Evolutionary conservation across 2,113 vertebrate species (phyloP).

Genomic region (Perca flavescens): DNA sequence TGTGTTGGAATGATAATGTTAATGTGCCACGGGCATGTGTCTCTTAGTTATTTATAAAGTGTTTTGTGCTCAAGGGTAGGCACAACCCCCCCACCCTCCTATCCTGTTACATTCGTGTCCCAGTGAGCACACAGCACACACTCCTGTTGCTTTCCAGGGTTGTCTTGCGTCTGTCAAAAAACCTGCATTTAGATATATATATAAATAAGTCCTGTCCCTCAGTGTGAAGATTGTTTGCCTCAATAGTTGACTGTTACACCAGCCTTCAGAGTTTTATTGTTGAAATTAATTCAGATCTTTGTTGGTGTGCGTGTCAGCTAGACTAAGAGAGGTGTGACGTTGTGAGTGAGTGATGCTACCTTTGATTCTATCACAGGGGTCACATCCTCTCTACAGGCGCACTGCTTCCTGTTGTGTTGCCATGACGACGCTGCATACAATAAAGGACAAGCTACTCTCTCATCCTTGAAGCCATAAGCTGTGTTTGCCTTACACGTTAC

Average conservation of each 20-base stretch:
- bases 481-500: conserved; percentile 42
- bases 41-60: conserved; percentile 84
- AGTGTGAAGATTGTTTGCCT: not conserved
- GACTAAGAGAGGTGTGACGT: not conserved
- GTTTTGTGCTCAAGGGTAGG: conserved; percentile 81
- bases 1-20: conserved; percentile 77
- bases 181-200: not conserved
- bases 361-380: conserved; percentile 48
- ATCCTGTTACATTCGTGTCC: conserved; percentile 68
- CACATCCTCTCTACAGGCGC: conserved; percentile 45
- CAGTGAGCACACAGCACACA: conserved; percentile 47
- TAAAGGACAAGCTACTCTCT: conserved; percentile 41
- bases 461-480: conserved; percentile 34
- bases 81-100: conserved; percentile 54
- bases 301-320: not conserved
- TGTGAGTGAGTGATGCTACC: conserved; percentile 37
- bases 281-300: too few species aligned
- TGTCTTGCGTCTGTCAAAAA: conserved; percentile 11
- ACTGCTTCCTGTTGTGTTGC: conserved; percentile 66
- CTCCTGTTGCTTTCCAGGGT: conserved; percentile 62
- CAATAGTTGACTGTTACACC: too few species aligned
- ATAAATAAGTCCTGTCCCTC: not conserved
- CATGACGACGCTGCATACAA: conserved; percentile 54
- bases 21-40: conserved; percentile 76
- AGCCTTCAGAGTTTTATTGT: too few species aligned